A percentile compares a stretch with the other conserved stretches of the same genome.
phyloP scores from a whole-genome alignment of 2,797 vertebrate genomes.

The Fistularia commersonii region DNA sequence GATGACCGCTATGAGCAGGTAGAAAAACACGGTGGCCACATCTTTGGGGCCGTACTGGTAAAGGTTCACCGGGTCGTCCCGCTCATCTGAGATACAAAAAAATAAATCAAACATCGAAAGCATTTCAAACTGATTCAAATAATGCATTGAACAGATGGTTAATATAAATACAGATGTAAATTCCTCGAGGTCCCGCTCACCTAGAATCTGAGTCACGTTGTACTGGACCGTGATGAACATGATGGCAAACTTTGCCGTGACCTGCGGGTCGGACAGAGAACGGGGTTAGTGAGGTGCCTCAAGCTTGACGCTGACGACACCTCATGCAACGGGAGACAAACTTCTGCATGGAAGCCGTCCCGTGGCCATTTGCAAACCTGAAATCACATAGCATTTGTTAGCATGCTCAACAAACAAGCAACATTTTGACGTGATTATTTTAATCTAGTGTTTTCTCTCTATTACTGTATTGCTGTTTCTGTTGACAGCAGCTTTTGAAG shows the following conservation, averaged over 20 bases:
- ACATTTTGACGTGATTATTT: no score
- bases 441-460: no score
- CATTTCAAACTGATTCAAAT: neutral
- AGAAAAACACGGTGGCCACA: constrained; percentile 83
- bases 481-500: no score
- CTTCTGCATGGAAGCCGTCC: no score
- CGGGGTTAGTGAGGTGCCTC: neutral
- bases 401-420: no score
- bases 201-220: constrained; percentile 79
- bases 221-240: constrained; percentile 86
- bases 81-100: constrained; percentile 62
- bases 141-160: neutral
- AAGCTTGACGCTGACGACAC: neutral
- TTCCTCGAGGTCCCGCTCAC: constrained; percentile 49
- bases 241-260: constrained; percentile 76
- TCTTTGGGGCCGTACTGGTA: constrained; percentile 84
- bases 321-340: no score
- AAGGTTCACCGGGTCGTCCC: constrained; percentile 69
- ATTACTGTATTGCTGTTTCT: no score
- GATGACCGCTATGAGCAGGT: constrained; percentile 82
- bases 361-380: no score
- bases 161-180: neutral
- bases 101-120: neutral
- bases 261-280: constrained; percentile 57
- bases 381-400: no score